These are phyloP conservation scores for Morinoia aosen DNA, from an alignment of 2,888 invertebrate species.

Conservation along the genomic window DNA sequence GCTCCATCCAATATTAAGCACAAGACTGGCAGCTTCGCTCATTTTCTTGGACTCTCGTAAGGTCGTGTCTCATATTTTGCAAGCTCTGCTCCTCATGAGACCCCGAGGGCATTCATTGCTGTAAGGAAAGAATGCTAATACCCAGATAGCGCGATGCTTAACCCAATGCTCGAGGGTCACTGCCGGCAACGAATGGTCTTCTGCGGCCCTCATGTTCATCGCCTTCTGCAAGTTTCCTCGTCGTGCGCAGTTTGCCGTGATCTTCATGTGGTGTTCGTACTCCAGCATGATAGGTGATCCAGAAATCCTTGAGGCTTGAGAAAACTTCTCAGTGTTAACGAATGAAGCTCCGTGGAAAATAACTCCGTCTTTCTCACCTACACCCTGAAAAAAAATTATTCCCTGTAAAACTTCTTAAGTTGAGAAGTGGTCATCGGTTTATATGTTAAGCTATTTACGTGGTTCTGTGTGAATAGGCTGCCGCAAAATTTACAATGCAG, in stretches of 20 bases:
- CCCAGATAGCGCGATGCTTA: background rate
- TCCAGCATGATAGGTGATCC: background rate
- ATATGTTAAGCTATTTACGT: too few species aligned
- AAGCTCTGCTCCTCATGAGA: conserved; percentile 36
- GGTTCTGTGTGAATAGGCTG: background rate
- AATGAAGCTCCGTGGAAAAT: background rate
- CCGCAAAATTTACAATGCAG: background rate
- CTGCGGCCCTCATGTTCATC: background rate
- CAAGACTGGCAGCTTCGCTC: conserved; percentile 31
- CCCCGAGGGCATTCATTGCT: conserved; percentile 36
- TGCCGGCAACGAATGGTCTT: background rate
- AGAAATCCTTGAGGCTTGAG: background rate
- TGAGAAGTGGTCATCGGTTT: background rate
- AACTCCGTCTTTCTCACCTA: background rate
- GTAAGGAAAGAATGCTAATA: conserved; percentile 51
- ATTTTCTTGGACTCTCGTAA: conserved; percentile 29
- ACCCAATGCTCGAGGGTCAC: background rate
- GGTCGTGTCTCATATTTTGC: conserved; percentile 46
- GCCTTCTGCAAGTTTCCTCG: background rate
- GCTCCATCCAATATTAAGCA: conserved; percentile 20
- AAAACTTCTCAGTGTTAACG: background rate
- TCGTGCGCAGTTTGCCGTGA: background rate
- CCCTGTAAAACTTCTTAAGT: background rate
- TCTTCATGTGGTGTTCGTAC: background rate
- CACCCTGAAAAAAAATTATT: background rate